Conservation (phyloP, 2,888 invertebrate species). For the Alcis repandata region DNA sequence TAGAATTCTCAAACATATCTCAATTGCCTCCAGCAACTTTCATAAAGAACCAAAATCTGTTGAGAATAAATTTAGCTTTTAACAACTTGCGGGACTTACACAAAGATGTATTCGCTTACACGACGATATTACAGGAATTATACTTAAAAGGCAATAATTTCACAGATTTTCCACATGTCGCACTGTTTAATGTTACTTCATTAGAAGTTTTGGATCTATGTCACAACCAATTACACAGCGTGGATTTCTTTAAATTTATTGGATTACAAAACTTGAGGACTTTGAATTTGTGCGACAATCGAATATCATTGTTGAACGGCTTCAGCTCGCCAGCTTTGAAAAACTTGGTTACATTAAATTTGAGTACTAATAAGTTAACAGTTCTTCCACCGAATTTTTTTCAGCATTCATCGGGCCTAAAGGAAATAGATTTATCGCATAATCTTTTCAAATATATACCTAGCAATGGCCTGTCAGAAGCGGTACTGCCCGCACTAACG, state of each 20-base stretch:
- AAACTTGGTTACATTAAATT: slow-evolving; percentile 90
- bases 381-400: slow-evolving; percentile 94
- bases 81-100: slow-evolving; percentile 90
- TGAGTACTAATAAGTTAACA: slow-evolving; percentile 91
- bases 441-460: slow-evolving; percentile 94
- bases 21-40: slow-evolving; percentile 90
- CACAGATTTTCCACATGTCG: slow-evolving; percentile 92
- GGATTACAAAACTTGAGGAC: slow-evolving; percentile 91
- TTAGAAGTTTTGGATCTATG: slow-evolving; percentile 91
- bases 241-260: slow-evolving; percentile 92
- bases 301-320: slow-evolving; percentile 91
- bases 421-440: slow-evolving; percentile 91
- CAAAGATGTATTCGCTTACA: slow-evolving; percentile 90
- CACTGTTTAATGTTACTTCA: slow-evolving; percentile 91
- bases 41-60: slow-evolving; percentile 91
- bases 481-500: slow-evolving; percentile 90
- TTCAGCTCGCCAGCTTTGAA: slow-evolving; percentile 92
- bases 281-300: slow-evolving; percentile 91
- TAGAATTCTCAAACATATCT: slow-evolving; percentile 90
- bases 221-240: slow-evolving; percentile 88
- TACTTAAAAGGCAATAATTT: slow-evolving; percentile 91
- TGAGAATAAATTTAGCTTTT: slow-evolving; percentile 90
- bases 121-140: slow-evolving; percentile 92
- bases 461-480: slow-evolving; percentile 90
- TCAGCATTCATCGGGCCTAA: slow-evolving; percentile 89